A percentile compares a stretch with the other conserved stretches of the same genome.
phyloP scores from a whole-genome alignment of 2,888 invertebrate species.

The Latheticus oryzae region DNA sequence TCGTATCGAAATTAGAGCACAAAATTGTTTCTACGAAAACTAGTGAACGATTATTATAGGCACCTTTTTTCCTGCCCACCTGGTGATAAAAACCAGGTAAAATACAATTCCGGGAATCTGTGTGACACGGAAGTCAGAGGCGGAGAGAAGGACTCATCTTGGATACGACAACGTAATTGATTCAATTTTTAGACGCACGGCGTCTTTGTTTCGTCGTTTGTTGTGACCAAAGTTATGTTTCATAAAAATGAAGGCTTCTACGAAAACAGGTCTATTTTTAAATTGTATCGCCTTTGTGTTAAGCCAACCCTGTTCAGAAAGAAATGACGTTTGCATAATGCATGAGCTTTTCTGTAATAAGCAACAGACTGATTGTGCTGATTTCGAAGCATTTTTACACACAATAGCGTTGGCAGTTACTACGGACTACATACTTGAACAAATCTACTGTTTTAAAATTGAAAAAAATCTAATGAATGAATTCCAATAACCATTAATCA shows the following conservation, averaged over 20 bases:
- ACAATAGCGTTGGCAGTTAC: slow-evolving; percentile 12
- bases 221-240: no score
- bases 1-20: slow-evolving; percentile 26
- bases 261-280: slow-evolving; percentile 24
- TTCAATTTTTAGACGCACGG: no score
- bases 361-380: slow-evolving; percentile 14
- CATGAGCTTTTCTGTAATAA: slow-evolving; percentile 25
- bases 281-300: slow-evolving; percentile 20
- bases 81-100: slow-evolving; percentile 31
- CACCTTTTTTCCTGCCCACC: slow-evolving; percentile 15
- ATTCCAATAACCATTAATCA: no score
- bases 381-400: slow-evolving; percentile 20
- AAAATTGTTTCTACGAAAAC: slow-evolving; percentile 22
- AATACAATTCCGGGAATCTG: slow-evolving; percentile 19
- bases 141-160: background rate
- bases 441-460: no score
- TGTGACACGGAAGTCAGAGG: slow-evolving; percentile 21
- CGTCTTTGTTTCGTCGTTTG: no score
- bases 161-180: background rate
- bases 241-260: no score
- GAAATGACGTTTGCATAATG: slow-evolving; percentile 27
- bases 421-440: no score
- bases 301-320: slow-evolving; percentile 22
- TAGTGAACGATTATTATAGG: slow-evolving; percentile 7
- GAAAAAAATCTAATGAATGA: background rate